Conservation (phyloP, 1,140 invertebrate species). For the Hycleus cichorii region DNA sequence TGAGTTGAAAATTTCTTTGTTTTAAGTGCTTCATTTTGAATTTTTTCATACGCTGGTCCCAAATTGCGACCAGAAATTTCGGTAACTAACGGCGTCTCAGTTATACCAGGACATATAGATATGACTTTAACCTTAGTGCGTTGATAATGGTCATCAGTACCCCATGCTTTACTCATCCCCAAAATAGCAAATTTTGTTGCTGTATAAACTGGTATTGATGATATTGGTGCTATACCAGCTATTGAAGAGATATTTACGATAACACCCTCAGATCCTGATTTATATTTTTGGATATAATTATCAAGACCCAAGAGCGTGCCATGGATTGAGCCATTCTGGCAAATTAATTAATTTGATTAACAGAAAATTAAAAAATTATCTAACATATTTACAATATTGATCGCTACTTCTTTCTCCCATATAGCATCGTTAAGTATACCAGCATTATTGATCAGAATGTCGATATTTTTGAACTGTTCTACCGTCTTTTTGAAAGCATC, state of each 20-base stretch:
- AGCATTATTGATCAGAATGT: slow-evolving; percentile 48
- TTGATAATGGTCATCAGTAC: slow-evolving; percentile 8
- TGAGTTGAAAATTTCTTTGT: background rate
- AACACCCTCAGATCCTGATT: slow-evolving; percentile 27
- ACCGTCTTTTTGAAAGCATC: slow-evolving; percentile 27
- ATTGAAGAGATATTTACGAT: slow-evolving; percentile 32
- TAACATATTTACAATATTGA: slow-evolving; percentile 44
- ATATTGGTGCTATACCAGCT: slow-evolving; percentile 16
- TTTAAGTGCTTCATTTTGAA: background rate
- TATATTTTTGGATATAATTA: slow-evolving; percentile 30
- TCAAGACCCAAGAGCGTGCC: slow-evolving; percentile 29
- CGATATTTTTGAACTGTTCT: slow-evolving; percentile 32
- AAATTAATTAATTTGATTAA: background rate
- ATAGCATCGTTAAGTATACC: slow-evolving; percentile 44
- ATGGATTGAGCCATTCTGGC: slow-evolving; percentile 28
- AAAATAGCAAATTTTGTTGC: slow-evolving; percentile 29
- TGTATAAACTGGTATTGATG: slow-evolving; percentile 24
- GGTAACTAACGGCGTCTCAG: slow-evolving; percentile 24
- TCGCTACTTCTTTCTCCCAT: slow-evolving; percentile 43
- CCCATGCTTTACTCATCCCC: slow-evolving; percentile 24
- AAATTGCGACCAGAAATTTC: slow-evolving; percentile 15
- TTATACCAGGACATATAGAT: slow-evolving; percentile 34
- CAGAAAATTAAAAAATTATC: background rate
- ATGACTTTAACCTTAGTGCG: slow-evolving; percentile 34
- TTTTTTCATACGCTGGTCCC: slow-evolving; percentile 16